phyloP scores from a whole-genome alignment of 2,113 vertebrate species.

The Leucopternis melanops region DNA sequence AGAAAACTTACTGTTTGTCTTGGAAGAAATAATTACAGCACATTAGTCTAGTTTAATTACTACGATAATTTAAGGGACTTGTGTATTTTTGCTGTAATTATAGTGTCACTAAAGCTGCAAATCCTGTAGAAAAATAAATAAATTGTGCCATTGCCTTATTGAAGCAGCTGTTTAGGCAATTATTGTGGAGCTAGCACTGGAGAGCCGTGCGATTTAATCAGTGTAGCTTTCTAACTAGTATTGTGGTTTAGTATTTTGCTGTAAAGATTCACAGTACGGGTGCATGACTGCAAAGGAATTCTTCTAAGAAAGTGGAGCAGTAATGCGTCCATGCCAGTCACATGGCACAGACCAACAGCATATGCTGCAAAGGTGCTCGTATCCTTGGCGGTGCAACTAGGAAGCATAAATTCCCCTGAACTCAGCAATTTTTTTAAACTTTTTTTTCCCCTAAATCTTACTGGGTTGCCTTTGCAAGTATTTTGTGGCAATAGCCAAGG shows the following conservation, averaged over 20 bases:
- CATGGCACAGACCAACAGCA: background rate
- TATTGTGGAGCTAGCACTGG: background rate
- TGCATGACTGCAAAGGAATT: background rate
- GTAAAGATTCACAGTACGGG: background rate
- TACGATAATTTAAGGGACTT: constrained; percentile 4
- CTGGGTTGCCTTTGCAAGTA: background rate
- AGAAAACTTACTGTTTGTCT: background rate
- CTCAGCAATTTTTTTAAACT: too few species aligned
- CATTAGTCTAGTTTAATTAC: constrained; percentile 43
- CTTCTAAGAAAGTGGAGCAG: background rate
- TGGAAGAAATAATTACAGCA: background rate
- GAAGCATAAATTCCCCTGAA: background rate
- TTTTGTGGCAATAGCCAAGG: background rate
- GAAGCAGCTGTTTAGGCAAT: background rate
- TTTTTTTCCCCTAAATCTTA: background rate
- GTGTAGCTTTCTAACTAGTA: background rate
- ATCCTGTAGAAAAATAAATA: constrained; percentile 11
- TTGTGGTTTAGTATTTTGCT: background rate
- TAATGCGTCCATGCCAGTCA: background rate
- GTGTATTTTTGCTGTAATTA: constrained; percentile 35
- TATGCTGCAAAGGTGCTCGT: too few species aligned
- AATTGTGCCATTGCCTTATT: background rate
- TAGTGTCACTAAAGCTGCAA: constrained; percentile 5
- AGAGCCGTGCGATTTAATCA: background rate
- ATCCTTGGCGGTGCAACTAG: background rate